phyloP scores from a whole-genome alignment of 2,888 invertebrate genomes.

The Tanytarsus gracilentus region DNA sequence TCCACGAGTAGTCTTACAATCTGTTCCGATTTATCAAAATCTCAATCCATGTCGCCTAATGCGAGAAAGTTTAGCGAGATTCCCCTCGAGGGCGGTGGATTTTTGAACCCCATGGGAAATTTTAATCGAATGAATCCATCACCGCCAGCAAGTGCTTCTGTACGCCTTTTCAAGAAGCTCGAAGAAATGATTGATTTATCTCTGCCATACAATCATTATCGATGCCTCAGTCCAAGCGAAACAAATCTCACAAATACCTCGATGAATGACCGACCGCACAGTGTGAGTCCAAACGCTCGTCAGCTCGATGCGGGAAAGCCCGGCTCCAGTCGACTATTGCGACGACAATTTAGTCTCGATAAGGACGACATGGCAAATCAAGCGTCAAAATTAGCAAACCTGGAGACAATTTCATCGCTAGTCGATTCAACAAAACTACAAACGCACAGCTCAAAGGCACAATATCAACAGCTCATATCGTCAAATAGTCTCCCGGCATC shows the following conservation, averaged over 20 bases:
- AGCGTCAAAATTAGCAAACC: not conserved
- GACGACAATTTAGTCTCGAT: conserved; percentile 61
- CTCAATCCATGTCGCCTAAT: conserved; percentile 31
- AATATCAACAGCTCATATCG: conserved; percentile 21
- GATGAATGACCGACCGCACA: conserved; percentile 40
- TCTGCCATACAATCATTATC: conserved; percentile 66
- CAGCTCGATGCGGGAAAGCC: conserved; percentile 38
- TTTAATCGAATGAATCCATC: conserved; percentile 38
- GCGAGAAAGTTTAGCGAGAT: conserved; percentile 41
- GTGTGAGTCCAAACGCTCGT: conserved; percentile 28
- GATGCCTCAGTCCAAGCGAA: conserved; percentile 58
- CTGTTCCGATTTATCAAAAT: conserved; percentile 31
- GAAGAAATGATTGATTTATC: conserved; percentile 53
- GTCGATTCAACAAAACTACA: conserved; percentile 13
- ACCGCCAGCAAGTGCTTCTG: conserved; percentile 35
- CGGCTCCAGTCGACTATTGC: conserved; percentile 47
- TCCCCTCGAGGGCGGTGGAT: conserved; percentile 36
- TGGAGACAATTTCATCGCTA: conserved; percentile 24
- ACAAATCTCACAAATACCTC: conserved; percentile 42
- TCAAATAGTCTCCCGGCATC: conserved; percentile 21
- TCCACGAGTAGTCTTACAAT: conserved; percentile 39
- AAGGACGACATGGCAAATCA: conserved; percentile 46
- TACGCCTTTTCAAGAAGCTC: conserved; percentile 41
- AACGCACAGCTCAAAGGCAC: not conserved
- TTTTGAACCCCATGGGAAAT: conserved; percentile 38